Base-by-base conservation (phyloP, 2,797 vertebrate genomes). In the Fistularia commersonii region DNA sequence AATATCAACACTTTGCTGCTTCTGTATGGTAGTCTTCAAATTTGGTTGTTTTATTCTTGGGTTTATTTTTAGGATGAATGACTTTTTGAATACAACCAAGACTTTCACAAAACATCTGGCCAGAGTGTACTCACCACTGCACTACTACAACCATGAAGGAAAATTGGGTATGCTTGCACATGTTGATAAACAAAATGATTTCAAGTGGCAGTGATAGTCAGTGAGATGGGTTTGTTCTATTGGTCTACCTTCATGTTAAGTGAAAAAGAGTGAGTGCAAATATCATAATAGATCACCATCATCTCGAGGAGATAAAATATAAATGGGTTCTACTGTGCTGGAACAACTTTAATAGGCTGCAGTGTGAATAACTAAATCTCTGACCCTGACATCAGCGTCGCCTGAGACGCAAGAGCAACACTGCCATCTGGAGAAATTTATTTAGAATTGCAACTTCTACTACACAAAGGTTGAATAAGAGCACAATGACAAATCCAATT, bases 341-440 rank as follows among this genome's bases (percentile, higher is more conserved):
- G 45, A 73, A 63, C 57, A 80, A 73, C 72, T 73, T 65, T 69
- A 77, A 76, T 62, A 48, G 62, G 73, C 63, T 61, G 61, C 60
- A 67, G 54, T 65, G 66, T 64, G 64, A 79, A 79, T 66, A 66
- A 50, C 61, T 61, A 69, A 53, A 70, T 73, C 43, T 61, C 57
- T 74, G 65, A 64, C 66, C 67, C 69, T 11, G 12, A 54, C 45
- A 10, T 61, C 38, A 59, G 58, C 53, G 54, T 59, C 12, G 32
- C 32, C 14, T 40, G 6, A 51, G 7, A n/a, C 3, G 38, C 61
- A 67, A 52, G 76, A 69, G 46, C 77, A 78, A 81, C 66, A 85
- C 55, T 86, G 88, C 86, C 84, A 87, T 69, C 88, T 72, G 64
- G 74, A 79, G 85, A 64, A 13, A 1, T 4, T 32, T 5, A 14